Conservation (phyloP, 2,113 vertebrate species). For the Nyctibius bracteatus region DNA sequence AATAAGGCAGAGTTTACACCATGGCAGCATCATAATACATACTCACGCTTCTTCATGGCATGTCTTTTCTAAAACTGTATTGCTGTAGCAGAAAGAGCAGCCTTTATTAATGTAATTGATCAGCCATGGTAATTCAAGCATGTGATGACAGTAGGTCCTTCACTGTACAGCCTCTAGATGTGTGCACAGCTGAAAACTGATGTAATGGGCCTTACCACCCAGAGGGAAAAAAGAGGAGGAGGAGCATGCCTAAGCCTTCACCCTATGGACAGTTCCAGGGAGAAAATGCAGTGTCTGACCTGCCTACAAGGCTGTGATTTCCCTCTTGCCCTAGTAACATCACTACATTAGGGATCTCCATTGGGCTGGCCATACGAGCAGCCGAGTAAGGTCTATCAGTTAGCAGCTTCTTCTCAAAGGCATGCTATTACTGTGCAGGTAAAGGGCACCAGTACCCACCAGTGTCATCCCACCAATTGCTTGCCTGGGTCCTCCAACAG, state of each 20-base stretch:
- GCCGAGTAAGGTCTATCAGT: background rate
- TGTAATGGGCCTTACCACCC: background rate
- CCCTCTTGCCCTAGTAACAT: background rate
- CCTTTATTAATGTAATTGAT: background rate
- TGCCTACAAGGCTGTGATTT: background rate
- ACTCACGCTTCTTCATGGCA: background rate
- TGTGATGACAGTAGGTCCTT: background rate
- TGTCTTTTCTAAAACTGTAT: background rate
- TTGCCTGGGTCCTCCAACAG: background rate
- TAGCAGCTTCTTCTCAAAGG: background rate
- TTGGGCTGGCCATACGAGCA: background rate
- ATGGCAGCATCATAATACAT: background rate
- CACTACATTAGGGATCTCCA: background rate
- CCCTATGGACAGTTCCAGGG: background rate
- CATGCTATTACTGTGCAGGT: accelerated
- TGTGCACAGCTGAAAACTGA: background rate
- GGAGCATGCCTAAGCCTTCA: background rate
- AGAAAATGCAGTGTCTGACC: background rate
- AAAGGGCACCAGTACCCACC: background rate
- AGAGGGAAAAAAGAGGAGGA: background rate
- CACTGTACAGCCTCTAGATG: background rate
- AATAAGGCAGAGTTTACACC: background rate
- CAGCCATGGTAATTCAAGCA: background rate
- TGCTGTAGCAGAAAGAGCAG: background rate
- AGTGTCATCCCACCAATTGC: background rate